Percentiles rank a stretch among this genome's conserved stretches.
phyloP scores from a whole-genome alignment of 2,113 vertebrate species.

The Embiotoca jacksoni region DNA sequence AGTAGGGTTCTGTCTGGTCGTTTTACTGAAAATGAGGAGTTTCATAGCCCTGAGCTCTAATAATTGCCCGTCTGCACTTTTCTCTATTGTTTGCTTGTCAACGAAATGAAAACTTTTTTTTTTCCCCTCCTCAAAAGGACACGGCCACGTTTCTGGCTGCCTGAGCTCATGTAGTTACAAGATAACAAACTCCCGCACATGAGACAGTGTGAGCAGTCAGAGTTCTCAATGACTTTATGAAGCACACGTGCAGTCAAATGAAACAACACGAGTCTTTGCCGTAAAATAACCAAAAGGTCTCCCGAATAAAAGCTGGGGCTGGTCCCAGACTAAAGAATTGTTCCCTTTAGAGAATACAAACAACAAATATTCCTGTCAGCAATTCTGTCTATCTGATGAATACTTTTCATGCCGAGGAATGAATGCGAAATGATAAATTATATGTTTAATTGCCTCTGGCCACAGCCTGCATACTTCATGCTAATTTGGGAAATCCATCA shows the following conservation, averaged over 20 bases:
- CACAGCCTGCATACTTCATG: constrained; percentile 35
- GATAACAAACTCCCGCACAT: constrained; percentile 2
- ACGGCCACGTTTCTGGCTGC: not conserved
- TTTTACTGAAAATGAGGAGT: constrained; percentile 40
- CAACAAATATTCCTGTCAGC: not conserved
- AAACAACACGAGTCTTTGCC: not conserved
- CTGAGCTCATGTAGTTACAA: constrained; percentile 15
- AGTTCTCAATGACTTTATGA: not conserved
- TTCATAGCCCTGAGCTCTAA: constrained; percentile 6
- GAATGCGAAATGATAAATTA: constrained; percentile 49
- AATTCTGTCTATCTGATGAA: constrained; percentile 5
- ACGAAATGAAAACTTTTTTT: not conserved
- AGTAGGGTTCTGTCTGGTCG: constrained; percentile 28
- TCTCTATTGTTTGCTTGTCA: constrained; percentile 14
- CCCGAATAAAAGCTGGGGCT: not conserved
- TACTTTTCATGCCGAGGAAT: constrained; percentile 31
- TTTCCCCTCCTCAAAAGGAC: not conserved
- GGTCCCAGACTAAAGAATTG: not conserved
- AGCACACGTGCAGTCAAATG: not conserved
- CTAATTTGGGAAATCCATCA: constrained; percentile 64
- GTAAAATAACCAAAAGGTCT: not conserved
- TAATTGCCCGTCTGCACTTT: constrained; percentile 27
- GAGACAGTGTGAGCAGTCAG: not conserved
- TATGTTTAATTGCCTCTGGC: constrained; percentile 41
- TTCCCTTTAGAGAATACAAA: constrained; percentile 7